Conservation (phyloP, 2,888 invertebrate species). For the Branchipolynoe longqiensis region DNA sequence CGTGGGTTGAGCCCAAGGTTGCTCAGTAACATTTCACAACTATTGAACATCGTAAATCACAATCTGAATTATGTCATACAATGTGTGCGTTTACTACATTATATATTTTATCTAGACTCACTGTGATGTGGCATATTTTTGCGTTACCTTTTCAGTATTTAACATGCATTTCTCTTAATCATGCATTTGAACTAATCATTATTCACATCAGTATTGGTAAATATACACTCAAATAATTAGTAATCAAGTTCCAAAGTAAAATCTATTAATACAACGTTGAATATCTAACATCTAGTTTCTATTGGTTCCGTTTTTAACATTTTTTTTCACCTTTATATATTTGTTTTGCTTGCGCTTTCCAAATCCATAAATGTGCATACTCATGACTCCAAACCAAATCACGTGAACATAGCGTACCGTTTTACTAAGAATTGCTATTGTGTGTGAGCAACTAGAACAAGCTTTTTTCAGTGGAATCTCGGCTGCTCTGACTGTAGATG, state of each 20-base stretch:
- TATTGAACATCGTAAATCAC: background rate
- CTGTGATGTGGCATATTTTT: constrained; percentile 6
- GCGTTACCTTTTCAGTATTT: constrained; percentile 43
- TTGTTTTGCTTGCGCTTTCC: background rate
- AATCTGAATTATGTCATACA: background rate
- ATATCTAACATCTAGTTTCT: background rate
- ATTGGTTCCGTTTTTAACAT: background rate
- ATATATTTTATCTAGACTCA: background rate
- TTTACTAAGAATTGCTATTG: background rate
- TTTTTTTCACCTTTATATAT: background rate
- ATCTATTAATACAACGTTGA: background rate
- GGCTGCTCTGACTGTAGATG: constrained; percentile 6
- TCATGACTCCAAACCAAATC: background rate
- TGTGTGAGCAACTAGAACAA: too few relatives aligned
- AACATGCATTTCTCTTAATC: background rate
- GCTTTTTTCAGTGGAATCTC: too few relatives aligned
- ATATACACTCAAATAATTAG: background rate
- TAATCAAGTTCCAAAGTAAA: background rate
- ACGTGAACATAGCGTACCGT: constrained; percentile 7
- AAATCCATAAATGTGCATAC: background rate
- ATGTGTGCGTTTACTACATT: constrained; percentile 1
- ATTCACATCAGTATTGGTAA: background rate
- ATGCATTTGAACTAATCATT: background rate
- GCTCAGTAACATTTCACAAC: background rate
- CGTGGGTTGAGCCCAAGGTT: constrained; percentile 11